Base-by-base conservation (phyloP, 2,113 vertebrate genomes). In the Prietella phreatophila region DNA sequence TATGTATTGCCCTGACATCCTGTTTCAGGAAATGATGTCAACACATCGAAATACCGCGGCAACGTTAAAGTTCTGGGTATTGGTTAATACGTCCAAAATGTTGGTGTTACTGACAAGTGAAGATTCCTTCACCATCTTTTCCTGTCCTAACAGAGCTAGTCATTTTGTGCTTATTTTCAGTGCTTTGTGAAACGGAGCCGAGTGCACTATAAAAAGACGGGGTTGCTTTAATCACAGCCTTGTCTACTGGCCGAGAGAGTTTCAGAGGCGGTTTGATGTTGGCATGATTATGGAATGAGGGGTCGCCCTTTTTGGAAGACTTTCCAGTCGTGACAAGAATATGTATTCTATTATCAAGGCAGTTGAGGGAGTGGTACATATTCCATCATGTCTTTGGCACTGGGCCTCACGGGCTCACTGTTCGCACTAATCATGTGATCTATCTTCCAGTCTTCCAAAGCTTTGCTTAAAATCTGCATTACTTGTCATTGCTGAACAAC, bases 161-260 rank as follows among this genome's bases (percentile, higher is more conserved):
- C 36, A 85, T 85, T 76, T 78, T 30, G 36, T 85, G 53, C 71
- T 85, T 63, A 76, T 85, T 85, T 85, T 36, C 15, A 15, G 58
- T 7, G 6, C 30, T 71, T 82, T 80, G 30, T 36, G 80, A 87
- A 55, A 42, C 17, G 15, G 76, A 69, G 22, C 76, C 25, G 42
- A 81, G 60, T 50, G 60, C 56, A 71, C 63, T 67, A 71, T 87
- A 82, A 87, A 82, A 87, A 87, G 58, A 69, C 36, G 85, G 50
- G 50, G 71, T 85, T 85, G 71, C 58, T 67, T 69, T 86, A 81
- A 67, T 87, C 22, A 71, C 50, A 71, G 78, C 53, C 53, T 82
- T 82, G 5, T 33, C 47, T 67, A 82, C 39, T 39, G 20, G 27
- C 85, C 20, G 63, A n/a, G 63, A 6, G 50, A 47, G 50, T 82